Percentiles rank a stretch among this genome's conserved stretches.
Conservation (phyloP, 1,140 invertebrate genomes). For the Drosophila subpulchrella region DNA sequence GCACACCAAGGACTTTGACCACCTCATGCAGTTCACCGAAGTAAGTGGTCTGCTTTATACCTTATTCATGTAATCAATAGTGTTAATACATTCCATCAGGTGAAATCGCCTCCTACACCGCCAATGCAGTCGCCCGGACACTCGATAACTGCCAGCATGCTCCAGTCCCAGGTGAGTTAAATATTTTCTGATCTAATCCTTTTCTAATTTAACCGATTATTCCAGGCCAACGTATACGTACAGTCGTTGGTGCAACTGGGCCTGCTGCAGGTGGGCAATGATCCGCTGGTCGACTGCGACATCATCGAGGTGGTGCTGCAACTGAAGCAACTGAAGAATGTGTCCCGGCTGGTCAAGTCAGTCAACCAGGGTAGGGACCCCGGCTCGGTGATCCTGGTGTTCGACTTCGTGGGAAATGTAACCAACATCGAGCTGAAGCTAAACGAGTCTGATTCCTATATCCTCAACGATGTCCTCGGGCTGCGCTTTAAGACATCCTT, state of each 20-base stretch:
- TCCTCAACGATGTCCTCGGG: slow-evolving; percentile 67
- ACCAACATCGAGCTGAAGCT: slow-evolving; percentile 65
- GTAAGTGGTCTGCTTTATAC: slow-evolving; percentile 16
- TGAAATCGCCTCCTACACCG: slow-evolving; percentile 27
- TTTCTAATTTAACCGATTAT: not conserved
- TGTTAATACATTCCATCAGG: not conserved
- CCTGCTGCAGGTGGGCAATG: slow-evolving; percentile 75
- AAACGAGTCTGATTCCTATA: slow-evolving; percentile 59
- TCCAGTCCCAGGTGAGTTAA: slow-evolving; percentile 63
- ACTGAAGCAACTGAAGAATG: slow-evolving; percentile 65
- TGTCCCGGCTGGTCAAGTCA: slow-evolving; percentile 55
- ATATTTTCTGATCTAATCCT: not conserved
- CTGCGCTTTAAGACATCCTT: slow-evolving; percentile 72
- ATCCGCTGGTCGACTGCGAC: slow-evolving; percentile 74
- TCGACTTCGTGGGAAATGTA: slow-evolving; percentile 75
- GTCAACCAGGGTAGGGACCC: slow-evolving; percentile 22
- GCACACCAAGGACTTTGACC: slow-evolving; percentile 62
- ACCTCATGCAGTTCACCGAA: slow-evolving; percentile 52
- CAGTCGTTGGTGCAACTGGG: slow-evolving; percentile 73
- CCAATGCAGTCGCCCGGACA: slow-evolving; percentile 57
- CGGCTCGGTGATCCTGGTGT: slow-evolving; percentile 54
- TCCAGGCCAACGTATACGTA: slow-evolving; percentile 73
- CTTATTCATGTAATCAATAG: not conserved
- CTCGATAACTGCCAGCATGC: slow-evolving; percentile 69
- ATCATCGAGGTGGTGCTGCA: slow-evolving; percentile 72